Conservation (phyloP, 2,797 vertebrate genomes). For the Oreochromis grahami region DNA sequence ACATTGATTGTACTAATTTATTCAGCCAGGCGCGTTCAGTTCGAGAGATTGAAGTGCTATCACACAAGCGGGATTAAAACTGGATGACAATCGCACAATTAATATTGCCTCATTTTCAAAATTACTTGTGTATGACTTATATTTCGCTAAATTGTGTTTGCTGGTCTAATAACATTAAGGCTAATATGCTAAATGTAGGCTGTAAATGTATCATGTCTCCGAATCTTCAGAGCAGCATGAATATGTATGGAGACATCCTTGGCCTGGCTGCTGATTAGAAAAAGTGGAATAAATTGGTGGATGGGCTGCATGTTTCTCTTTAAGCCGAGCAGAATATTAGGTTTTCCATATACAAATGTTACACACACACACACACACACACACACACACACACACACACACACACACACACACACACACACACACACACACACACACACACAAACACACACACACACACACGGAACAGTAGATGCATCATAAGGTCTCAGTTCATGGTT, state of each 20-base stretch:
- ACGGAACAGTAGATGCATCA: neutral
- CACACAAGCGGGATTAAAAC: slow-evolving; percentile 65
- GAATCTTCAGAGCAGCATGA: slow-evolving; percentile 57
- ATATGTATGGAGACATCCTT: slow-evolving; percentile 69
- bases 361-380: no score
- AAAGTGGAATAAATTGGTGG: slow-evolving; percentile 68
- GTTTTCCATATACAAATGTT: slow-evolving; percentile 24
- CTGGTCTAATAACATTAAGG: slow-evolving; percentile 67
- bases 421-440: neutral
- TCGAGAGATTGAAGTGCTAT: slow-evolving; percentile 63
- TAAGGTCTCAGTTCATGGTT: neutral
- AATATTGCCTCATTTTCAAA: slow-evolving; percentile 66
- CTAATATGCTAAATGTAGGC: slow-evolving; percentile 66
- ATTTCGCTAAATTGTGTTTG: slow-evolving; percentile 67
- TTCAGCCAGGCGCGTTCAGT: slow-evolving; percentile 61
- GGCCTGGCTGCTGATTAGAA: slow-evolving; percentile 65
- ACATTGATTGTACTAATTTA: slow-evolving; percentile 73
- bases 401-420: neutral
- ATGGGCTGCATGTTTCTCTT: slow-evolving; percentile 26
- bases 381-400: fast-evolving
- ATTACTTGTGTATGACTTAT: slow-evolving; percentile 67
- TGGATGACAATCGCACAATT: slow-evolving; percentile 52
- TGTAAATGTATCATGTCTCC: slow-evolving; percentile 53
- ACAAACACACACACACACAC: neutral
- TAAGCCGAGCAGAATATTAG: slow-evolving; percentile 36